phyloP scores from a whole-genome alignment of 2,888 invertebrate species.

The Ormyrus thymus region DNA sequence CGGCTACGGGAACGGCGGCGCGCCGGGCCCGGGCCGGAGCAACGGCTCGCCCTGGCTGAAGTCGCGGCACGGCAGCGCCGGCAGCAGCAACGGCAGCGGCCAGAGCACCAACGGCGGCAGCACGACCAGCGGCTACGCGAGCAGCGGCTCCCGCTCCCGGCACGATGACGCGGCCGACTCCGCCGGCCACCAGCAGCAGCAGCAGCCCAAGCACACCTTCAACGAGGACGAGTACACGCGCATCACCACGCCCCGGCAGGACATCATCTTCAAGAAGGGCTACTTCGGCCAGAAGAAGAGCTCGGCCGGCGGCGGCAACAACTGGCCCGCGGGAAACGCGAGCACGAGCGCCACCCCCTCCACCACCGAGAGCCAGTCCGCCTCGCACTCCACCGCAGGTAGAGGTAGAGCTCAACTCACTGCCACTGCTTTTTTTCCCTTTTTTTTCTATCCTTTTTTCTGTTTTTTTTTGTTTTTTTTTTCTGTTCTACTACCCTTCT shows the following conservation, averaged over 20 bases:
- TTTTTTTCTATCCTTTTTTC: too few relatives aligned
- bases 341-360: conserved; percentile 73
- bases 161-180: conserved; percentile 63
- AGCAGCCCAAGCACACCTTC: conserved; percentile 71
- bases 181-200: conserved; percentile 47
- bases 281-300: conserved; percentile 78
- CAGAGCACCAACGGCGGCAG: conserved; percentile 43
- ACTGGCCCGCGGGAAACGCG: conserved; percentile 56
- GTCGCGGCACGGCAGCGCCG: conserved; percentile 46
- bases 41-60: conserved; percentile 39
- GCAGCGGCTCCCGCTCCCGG: conserved; percentile 60
- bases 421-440: too few relatives aligned
- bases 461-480: too few relatives aligned
- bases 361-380: conserved; percentile 73
- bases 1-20: conserved; percentile 6
- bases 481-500: too few relatives aligned
- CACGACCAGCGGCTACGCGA: conserved; percentile 64
- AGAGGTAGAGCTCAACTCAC: not conserved
- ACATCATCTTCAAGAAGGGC: conserved; percentile 83
- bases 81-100: conserved; percentile 41
- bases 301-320: not conserved
- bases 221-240: conserved; percentile 83
- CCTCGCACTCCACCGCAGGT: conserved; percentile 74
- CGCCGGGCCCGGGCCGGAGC: not conserved
- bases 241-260: conserved; percentile 83